phyloP scores from a whole-genome alignment of 2,113 vertebrate genomes.

The Taurulus bubalis region DNA sequence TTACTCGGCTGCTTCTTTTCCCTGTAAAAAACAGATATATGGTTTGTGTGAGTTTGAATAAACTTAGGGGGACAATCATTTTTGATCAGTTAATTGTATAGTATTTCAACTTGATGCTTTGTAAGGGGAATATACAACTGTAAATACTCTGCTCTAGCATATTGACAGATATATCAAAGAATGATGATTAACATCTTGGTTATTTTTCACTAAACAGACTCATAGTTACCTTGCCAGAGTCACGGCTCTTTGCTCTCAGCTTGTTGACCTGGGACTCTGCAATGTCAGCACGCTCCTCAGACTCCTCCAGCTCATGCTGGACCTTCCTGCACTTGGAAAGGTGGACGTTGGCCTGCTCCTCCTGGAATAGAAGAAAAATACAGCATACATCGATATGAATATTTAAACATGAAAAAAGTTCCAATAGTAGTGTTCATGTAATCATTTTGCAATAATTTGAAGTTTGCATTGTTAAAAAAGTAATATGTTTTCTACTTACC shows the following conservation, averaged over 20 bases:
- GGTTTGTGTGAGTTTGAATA: not conserved
- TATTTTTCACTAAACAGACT: not conserved
- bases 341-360: not conserved
- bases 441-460: too few relatives aligned
- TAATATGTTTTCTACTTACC: slow-evolving; percentile 53
- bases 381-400: not conserved
- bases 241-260: slow-evolving; percentile 84
- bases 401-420: not conserved
- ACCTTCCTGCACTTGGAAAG: slow-evolving; percentile 80
- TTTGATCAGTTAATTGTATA: not conserved
- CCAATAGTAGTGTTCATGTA: not conserved
- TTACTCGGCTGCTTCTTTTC: slow-evolving; percentile 68
- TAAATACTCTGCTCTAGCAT: not conserved
- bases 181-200: not conserved
- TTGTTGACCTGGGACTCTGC: slow-evolving; percentile 89
- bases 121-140: not conserved
- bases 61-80: not conserved
- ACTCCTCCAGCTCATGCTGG: slow-evolving; percentile 88
- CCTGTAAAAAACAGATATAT: slow-evolving; percentile 24
- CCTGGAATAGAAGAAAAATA: slow-evolving; percentile 67
- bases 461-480: not conserved
- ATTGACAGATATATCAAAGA: not conserved
- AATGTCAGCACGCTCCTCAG: slow-evolving; percentile 87
- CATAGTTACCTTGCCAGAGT: slow-evolving; percentile 76
- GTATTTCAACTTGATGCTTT: not conserved